Evolutionary conservation across 1,140 invertebrate genomes (phyloP), one percentile per base, ranked within the genome.

Genomic region (Macrobrachium nipponense): DNA sequence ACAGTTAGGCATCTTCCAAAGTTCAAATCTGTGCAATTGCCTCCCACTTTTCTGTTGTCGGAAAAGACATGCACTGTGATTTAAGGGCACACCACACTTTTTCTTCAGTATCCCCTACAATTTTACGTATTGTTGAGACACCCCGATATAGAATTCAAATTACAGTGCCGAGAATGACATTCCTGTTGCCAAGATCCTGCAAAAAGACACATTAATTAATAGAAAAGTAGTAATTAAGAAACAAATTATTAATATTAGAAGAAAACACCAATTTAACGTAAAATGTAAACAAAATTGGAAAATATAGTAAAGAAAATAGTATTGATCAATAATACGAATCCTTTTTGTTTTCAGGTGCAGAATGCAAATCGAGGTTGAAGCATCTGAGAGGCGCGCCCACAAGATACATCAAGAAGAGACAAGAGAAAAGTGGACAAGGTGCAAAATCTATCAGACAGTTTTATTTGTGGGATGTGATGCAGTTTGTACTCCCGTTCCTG

Each of bases 341-440:
- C 77, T 76, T 76, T 43, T 76, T 20, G 23, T 79, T 79, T 79
- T 79, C 77, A 79, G 77, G 77, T 79, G 77, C 77, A 79, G 77
- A 79, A 79, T 79, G 77, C 44, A 79, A 79, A 60, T 79, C 20
- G 77, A 79, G 77, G 77, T 59, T 58, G 77, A 79, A 79, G 77
- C 77, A 80, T 20, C 77, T 80, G 77, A 80, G 44, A 80, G 77
- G 51, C 60, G 77, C 18, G 60, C 77, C 62, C 77, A 80, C 77
- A 80, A 80, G 77, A 80, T 80, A 80, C 77, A 80, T 80, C 51
- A 80, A 80, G 77, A 80, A 80, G 77, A 80, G 77, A 80, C 77
- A 80, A 80, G 17, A 58, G 51, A 70, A 70, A 70, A 70, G 66
- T 70, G 66, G 18, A 64, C 17, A 64, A 64, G 62, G 17, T 70